These are phyloP conservation scores for Geodia barretti DNA, from an alignment of 37 sponge, comb jelly and placozoan species.

Conservation along the genomic window DNA sequence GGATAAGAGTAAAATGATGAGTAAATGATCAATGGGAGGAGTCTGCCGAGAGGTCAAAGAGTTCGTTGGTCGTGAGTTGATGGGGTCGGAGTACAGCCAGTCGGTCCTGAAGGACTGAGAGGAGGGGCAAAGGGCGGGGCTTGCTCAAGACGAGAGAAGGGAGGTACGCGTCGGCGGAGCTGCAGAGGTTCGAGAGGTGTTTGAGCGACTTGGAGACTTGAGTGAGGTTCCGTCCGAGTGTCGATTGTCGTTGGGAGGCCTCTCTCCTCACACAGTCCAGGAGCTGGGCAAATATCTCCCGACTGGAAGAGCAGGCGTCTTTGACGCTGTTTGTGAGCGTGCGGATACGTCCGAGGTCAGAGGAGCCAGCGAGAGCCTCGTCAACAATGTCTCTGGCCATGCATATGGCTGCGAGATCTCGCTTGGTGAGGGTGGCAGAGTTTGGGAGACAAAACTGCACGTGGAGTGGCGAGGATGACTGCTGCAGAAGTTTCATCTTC, in stretches of 20 bases:
- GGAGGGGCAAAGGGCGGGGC: neutral
- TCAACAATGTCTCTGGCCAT: constrained; percentile 59
- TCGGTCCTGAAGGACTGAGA: neutral
- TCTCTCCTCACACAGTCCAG: neutral
- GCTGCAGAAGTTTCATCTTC: constrained; percentile 42
- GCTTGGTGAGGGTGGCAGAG: constrained; percentile 44
- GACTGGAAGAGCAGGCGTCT: neutral
- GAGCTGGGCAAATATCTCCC: neutral
- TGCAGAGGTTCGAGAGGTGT: neutral
- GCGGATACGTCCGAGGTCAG: neutral
- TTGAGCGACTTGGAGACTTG: neutral
- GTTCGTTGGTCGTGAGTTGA: neutral
- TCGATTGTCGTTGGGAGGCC: neutral
- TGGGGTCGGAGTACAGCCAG: neutral
- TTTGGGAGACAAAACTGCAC: constrained; percentile 61
- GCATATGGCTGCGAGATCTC: constrained; percentile 55
- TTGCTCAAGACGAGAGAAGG: neutral
- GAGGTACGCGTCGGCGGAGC: neutral
- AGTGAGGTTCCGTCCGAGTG: neutral
- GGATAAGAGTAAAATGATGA: too few species aligned
- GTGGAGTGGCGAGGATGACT: neutral
- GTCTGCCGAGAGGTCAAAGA: too few species aligned
- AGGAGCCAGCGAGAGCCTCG: constrained; percentile 10
- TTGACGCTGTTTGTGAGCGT: neutral
- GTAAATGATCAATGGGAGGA: neutral